These are phyloP conservation scores for Cyclina sinensis DNA, from an alignment of 1,140 invertebrate species.

Conservation along the genomic window DNA sequence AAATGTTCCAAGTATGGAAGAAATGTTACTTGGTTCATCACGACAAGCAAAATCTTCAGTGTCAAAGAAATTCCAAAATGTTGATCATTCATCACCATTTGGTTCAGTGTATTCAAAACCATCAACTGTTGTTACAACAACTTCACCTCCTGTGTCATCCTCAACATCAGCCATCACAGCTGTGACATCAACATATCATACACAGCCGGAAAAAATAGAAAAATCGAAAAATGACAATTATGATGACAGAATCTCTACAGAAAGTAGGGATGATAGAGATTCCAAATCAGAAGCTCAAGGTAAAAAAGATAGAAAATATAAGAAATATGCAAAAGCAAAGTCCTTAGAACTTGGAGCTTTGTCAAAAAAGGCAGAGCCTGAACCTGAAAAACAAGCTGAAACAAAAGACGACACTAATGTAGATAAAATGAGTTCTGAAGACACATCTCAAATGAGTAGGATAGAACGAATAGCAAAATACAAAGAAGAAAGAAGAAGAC, in stretches of 20 bases:
- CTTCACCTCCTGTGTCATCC: conserved; percentile 1
- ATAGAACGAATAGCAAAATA: conserved; percentile 73
- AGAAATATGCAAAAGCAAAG: conserved; percentile 67
- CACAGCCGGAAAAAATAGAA: conserved; percentile 33
- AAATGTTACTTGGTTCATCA: conserved; percentile 57
- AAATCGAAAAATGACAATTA: conserved; percentile 18
- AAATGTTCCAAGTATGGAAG: conserved; percentile 29
- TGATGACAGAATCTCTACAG: not conserved
- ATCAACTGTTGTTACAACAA: conserved; percentile 13
- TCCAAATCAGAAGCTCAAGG: not conserved
- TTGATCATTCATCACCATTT: conserved; percentile 63
- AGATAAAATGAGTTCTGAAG: conserved; percentile 24
- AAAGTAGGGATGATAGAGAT: not conserved
- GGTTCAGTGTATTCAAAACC: conserved; percentile 60
- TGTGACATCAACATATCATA: conserved; percentile 9
- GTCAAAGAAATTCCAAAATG: conserved; percentile 54
- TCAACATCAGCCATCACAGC: conserved; percentile 1
- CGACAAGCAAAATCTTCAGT: conserved; percentile 11
- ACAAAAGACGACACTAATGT: conserved; percentile 45
- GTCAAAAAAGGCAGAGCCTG: conserved; percentile 21
- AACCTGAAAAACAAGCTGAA: not conserved
- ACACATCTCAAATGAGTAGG: conserved; percentile 64
- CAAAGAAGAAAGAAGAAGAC: conserved; percentile 72
- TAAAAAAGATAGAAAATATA: conserved; percentile 51
- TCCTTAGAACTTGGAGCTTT: conserved; percentile 61